Evolutionary conservation across 2,797 vertebrate species (phyloP), one percentile per base, ranked within the genome.

Genomic region (Margarornis squamiger): DNA sequence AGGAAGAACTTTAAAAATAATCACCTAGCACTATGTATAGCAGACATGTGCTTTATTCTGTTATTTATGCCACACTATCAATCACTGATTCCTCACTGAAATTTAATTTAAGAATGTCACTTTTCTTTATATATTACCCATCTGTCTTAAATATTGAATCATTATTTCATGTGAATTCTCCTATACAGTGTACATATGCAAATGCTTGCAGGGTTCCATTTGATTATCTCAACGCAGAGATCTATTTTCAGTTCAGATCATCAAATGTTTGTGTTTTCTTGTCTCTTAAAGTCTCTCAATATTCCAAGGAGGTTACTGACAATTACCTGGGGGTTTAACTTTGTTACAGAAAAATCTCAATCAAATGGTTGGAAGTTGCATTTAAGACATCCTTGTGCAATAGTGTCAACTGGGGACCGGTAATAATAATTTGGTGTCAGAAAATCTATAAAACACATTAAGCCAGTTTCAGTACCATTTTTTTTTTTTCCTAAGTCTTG

Each of bases 371-470:
- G 38, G 54, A 96, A 94, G 65, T 91, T 82, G 72, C 57, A 84
- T 79, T 93, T 93, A 85, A 96, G 95, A 87, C 63, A 84, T 93
- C 84, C 92, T 93, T 89, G 90, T 71, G 45, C 81, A 85, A 75
- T 52, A 90, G 59, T 38, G 59, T 85, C 95, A 83, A 66, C 91
- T 77, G 57, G 95, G 91, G 86, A 90, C 74, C 14, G 45, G 65
- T 81, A 97, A 96, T 97, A 97, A 98, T 97, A 97, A 96, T 92
- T 80, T 90, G 43, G 54, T 96, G 96, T 97, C 96, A 97, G 94
- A 91, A 98, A 98, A 98, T 97, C 98, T 95, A 97, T 98, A 97
- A 97, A 97, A 97, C 92, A 96, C 95, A 98, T 97, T 98, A 97
- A 96, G 46, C 27, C 82, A 88, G 89, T 88, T 91, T 97, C 86